phyloP scores from a whole-genome alignment of 2,797 vertebrate species.

The Girardinus metallicus region DNA sequence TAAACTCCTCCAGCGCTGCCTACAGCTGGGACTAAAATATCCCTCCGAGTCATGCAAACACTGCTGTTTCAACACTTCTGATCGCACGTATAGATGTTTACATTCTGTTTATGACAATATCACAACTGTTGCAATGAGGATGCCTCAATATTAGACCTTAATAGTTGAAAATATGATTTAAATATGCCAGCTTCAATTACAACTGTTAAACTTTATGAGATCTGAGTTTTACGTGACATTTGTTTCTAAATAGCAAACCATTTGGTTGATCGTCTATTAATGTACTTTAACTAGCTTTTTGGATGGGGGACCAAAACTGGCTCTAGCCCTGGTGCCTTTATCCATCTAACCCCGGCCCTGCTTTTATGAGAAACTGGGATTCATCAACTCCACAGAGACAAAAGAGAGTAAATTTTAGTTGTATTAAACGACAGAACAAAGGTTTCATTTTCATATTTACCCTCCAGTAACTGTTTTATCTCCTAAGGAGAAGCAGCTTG shows the following conservation, averaged over 20 bases:
- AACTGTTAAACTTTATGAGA: background rate
- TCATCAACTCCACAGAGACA: background rate
- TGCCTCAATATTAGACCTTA: background rate
- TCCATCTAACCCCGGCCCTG: no score
- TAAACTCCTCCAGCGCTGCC: conserved; percentile 79
- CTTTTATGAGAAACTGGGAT: background rate
- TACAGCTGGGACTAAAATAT: conserved; percentile 81
- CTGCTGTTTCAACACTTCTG: conserved; percentile 57
- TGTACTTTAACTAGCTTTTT: no score
- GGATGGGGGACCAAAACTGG: no score
- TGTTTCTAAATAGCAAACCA: background rate
- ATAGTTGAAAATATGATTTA: background rate
- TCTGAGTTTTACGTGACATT: background rate
- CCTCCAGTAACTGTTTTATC: conserved; percentile 32
- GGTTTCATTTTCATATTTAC: background rate
- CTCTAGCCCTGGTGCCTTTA: no score
- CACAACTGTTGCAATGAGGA: conserved; percentile 16
- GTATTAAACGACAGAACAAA: background rate
- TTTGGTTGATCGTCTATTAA: background rate
- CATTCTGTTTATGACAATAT: conserved; percentile 34
- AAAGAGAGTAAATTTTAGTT: background rate
- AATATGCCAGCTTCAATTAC: background rate
- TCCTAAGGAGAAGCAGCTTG: conserved; percentile 44
- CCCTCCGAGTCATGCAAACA: conserved; percentile 71
- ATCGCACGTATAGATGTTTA: conserved; percentile 67